Evolutionary conservation across 2,797 vertebrate species (phyloP).

Genomic region (Gymnodraco acuticeps): DNA sequence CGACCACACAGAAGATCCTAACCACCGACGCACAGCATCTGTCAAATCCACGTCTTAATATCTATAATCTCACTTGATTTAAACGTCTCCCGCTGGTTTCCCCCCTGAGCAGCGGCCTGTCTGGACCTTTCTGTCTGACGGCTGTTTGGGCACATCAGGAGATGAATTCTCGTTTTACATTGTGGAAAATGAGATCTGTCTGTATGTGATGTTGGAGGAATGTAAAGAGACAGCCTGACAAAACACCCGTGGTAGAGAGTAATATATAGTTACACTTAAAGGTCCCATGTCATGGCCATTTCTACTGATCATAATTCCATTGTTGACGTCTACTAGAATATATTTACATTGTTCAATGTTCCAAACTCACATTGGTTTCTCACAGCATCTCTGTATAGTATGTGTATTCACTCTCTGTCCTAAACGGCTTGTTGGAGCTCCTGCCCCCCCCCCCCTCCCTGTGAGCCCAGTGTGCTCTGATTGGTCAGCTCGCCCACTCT

Average conservation of each 20-base stretch:
- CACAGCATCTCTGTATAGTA: too few relatives aligned
- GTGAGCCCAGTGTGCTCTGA: too few relatives aligned
- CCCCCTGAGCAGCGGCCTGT: constrained; percentile 5
- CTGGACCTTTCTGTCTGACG: constrained; percentile 28
- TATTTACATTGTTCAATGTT: too few relatives aligned
- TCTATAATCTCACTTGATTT: constrained; percentile 43
- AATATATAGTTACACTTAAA: too few relatives aligned
- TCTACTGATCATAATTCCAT: too few relatives aligned
- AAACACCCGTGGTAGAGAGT: neutral
- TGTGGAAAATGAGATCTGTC: constrained; percentile 38
- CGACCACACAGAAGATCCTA: constrained; percentile 49
- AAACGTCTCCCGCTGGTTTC: constrained; percentile 44
- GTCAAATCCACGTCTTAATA: constrained; percentile 41
- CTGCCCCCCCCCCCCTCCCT: too few relatives aligned
- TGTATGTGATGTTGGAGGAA: constrained; percentile 11
- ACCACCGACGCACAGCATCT: constrained; percentile 28
- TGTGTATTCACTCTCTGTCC: too few relatives aligned
- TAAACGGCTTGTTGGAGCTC: too few relatives aligned
- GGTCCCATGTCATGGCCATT: too few relatives aligned
- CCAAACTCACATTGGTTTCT: too few relatives aligned
- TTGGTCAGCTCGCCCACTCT: too few relatives aligned
- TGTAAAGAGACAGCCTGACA: constrained; percentile 18
- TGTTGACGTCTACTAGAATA: too few relatives aligned
- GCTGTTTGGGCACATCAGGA: constrained; percentile 40
- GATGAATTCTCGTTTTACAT: constrained; percentile 32